Evolutionary conservation across 2,888 invertebrate genomes (phyloP), one percentile per base, ranked within the genome.

Genomic region (Spicauda simplicius): DNA sequence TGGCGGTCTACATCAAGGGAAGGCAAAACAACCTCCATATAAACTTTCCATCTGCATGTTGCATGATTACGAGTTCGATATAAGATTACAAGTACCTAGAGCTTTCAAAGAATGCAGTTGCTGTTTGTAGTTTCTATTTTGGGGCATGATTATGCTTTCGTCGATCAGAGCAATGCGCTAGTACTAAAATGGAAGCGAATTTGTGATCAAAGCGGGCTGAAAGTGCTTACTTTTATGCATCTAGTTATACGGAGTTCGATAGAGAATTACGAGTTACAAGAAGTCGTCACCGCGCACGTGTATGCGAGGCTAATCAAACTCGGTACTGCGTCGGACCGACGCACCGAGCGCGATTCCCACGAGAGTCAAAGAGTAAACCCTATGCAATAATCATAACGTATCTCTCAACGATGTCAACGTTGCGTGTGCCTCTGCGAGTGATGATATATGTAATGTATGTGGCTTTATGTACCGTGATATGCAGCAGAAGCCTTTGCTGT

Each of bases 341-440:
- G 20, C 6, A 20, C 6, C 33, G 48, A 60, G 54, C 16, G 37
- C 73, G 72, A 77, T 82, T 82, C 83, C 78, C 83, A 85, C 83
- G 78, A 77, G 72, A 73, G 71, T 73, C 76, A 74, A 75, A 74
- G 71, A 76, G 73, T 50, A 48, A 33, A 54, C 16, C 16, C 30
- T 20, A 63, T 50, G 64, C 66, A 37, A 70, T 66, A 69, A 69
- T 71, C 48, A 61, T 73, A 69, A 53, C 12, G 69, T 52, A 72
- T 72, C 70, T 58, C 63, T 50, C 55, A 70, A 65, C 20, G 37
- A 52, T 48, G 19, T 53, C 25, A 25, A 25, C 25, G 3, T 25
- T 25, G 25, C 25, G 25, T 25, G 19, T 30, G 68, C 33, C 52
- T 11, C n/a, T 41, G 25, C 33, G 57, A 64, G 30, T 56, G 12